Percentiles rank a stretch among this genome's conserved stretches.
These are phyloP conservation scores for Melipona quadrifasciata DNA, from an alignment of 1,140 invertebrate genomes.

Conservation along the genomic window DNA sequence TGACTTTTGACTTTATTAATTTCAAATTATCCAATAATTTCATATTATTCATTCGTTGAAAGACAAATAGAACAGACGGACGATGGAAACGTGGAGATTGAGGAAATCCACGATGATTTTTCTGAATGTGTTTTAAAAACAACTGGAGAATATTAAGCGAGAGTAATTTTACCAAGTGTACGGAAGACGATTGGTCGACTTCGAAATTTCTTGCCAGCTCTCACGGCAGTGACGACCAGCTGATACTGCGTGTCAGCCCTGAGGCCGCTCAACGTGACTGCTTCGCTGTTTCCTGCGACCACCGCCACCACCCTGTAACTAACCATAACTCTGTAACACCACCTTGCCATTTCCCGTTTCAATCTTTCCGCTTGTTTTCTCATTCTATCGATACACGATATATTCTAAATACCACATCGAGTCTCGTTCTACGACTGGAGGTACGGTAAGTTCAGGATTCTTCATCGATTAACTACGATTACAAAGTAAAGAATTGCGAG, in stretches of 20 bases:
- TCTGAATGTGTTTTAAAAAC: too few relatives aligned
- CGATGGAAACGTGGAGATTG: too few relatives aligned
- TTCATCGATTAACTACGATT: background rate
- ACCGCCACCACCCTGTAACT: slow-evolving; percentile 95
- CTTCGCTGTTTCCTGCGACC: slow-evolving; percentile 92
- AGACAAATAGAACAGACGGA: too few relatives aligned
- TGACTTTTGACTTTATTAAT: too few relatives aligned
- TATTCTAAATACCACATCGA: background rate
- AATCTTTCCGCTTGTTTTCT: slow-evolving; percentile 34
- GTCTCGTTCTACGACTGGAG: background rate
- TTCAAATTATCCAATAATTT: too few relatives aligned
- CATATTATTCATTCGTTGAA: too few relatives aligned
- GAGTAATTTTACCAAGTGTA: slow-evolving; percentile 87
- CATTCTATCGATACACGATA: background rate
- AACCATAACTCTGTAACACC: slow-evolving; percentile 77
- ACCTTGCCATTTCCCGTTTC: slow-evolving; percentile 73
- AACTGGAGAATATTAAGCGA: background rate
- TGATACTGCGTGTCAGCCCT: slow-evolving; percentile 93
- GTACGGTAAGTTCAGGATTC: background rate
- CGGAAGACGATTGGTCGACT: slow-evolving; percentile 93
- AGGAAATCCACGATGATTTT: too few relatives aligned
- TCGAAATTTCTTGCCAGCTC: slow-evolving; percentile 88
- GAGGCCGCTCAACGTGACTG: slow-evolving; percentile 89
- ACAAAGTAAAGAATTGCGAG: background rate
- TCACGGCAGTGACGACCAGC: slow-evolving; percentile 90